phyloP scores from a whole-genome alignment of 2,888 invertebrate genomes.

The Crepidodera aurea region DNA sequence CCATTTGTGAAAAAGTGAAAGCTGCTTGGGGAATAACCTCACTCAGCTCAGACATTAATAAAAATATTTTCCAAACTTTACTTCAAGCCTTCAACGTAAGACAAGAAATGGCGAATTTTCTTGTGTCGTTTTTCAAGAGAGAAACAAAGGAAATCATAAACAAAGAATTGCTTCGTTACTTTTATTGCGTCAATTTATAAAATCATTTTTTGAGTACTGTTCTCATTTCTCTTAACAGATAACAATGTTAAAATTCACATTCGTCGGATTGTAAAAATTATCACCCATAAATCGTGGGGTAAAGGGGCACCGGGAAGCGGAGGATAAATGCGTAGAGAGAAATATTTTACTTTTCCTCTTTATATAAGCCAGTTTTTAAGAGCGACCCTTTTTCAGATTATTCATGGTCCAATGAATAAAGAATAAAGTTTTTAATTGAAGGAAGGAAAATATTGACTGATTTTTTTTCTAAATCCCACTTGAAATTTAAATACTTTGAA shows the following conservation, averaged over 20 bases:
- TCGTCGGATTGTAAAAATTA: slow-evolving; percentile 27
- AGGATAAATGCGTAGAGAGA: slow-evolving; percentile 8
- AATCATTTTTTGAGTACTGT: slow-evolving; percentile 19
- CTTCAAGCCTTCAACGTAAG: too few species aligned
- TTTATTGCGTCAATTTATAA: slow-evolving; percentile 24
- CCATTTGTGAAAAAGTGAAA: too few species aligned
- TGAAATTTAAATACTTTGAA: too few species aligned
- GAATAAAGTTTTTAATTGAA: slow-evolving; percentile 24
- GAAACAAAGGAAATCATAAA: slow-evolving; percentile 1
- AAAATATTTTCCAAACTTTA: too few species aligned
- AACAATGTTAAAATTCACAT: slow-evolving; percentile 32
- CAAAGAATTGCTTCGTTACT: slow-evolving; percentile 9
- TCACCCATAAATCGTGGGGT: slow-evolving; percentile 23
- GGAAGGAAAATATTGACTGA: too few species aligned
- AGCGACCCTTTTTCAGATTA: slow-evolving; percentile 19
- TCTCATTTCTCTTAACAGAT: slow-evolving; percentile 21
- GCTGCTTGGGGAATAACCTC: too few species aligned
- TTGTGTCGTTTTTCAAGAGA: too few species aligned
- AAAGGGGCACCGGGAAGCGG: slow-evolving; percentile 8
- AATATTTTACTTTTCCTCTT: slow-evolving; percentile 21
- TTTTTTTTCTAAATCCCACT: too few species aligned
- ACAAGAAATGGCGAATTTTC: too few species aligned
- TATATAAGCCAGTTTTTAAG: slow-evolving; percentile 19
- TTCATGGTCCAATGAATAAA: slow-evolving; percentile 22
- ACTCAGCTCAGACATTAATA: too few species aligned